phyloP scores from a whole-genome alignment of 1,140 invertebrate species.

The Megalopta genalis region DNA sequence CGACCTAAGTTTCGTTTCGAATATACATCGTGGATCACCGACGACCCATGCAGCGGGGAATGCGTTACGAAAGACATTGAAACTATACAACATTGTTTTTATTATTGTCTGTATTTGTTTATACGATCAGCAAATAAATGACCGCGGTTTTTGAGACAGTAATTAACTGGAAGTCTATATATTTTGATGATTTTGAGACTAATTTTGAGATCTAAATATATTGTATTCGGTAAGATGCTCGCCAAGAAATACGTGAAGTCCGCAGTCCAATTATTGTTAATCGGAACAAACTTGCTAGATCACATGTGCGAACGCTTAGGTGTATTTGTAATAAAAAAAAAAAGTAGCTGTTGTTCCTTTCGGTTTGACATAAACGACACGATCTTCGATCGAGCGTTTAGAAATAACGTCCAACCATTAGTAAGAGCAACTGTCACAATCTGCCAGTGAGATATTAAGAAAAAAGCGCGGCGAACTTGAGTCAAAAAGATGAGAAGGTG shows the following conservation, averaged over 20 bases:
- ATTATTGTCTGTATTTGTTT: background rate
- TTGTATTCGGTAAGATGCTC: too few relatives aligned
- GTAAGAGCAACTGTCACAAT: conserved; percentile 22
- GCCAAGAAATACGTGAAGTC: too few relatives aligned
- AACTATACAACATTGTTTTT: background rate
- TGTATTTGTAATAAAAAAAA: conserved; percentile 12
- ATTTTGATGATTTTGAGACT: too few relatives aligned
- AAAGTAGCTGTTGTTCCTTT: conserved; percentile 31
- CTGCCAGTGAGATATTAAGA: conserved; percentile 24
- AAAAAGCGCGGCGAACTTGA: conserved; percentile 3
- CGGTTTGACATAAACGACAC: background rate
- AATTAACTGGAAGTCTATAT: too few relatives aligned
- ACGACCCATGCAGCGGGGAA: background rate
- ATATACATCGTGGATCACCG: background rate
- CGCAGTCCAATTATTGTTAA: too few relatives aligned
- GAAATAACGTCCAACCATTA: conserved; percentile 22
- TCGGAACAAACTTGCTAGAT: background rate
- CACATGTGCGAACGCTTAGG: background rate
- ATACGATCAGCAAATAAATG: background rate
- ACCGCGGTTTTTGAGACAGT: too few relatives aligned
- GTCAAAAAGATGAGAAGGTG: conserved; percentile 7
- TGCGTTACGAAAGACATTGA: background rate
- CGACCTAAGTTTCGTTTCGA: too few relatives aligned
- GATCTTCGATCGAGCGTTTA: conserved; percentile 10
- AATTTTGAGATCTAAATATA: too few relatives aligned